These are phyloP conservation scores for Adelphocoris suturalis DNA, from an alignment of 2,888 invertebrate genomes.

Conservation along the genomic window DNA sequence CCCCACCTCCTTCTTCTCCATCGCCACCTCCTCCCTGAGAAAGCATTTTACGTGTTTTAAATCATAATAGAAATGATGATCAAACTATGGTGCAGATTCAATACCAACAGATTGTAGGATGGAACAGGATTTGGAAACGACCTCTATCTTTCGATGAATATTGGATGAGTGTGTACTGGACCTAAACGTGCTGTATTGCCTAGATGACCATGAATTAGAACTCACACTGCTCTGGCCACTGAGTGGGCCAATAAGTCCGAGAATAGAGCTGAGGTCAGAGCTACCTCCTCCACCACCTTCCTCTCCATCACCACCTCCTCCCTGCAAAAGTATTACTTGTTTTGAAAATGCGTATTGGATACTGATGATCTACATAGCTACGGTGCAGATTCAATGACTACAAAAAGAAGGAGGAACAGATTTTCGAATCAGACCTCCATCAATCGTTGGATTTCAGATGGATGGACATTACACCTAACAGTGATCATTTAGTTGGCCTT, in stretches of 20 bases:
- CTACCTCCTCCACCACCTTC: constrained; percentile 73
- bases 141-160: no score
- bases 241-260: constrained; percentile 73
- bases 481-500: no score
- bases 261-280: constrained; percentile 73
- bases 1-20: constrained; percentile 62
- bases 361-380: constrained; percentile 10
- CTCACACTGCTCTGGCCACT: constrained; percentile 74
- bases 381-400: no score
- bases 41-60: neutral
- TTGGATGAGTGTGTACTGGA: no score
- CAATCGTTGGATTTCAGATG: no score
- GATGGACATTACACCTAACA: no score
- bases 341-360: no score
- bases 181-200: neutral
- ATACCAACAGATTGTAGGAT: no score
- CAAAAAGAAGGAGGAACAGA: no score
- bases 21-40: constrained; percentile 57
- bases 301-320: constrained; percentile 70
- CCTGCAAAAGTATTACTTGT: constrained; percentile 37
- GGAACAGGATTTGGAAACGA: no score
- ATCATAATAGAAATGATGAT: neutral
- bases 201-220: neutral
- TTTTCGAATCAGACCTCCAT: no score
- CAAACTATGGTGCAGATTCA: no score